These are phyloP conservation scores for Sylvietta virens DNA, from an alignment of 2,113 vertebrate genomes.

Conservation along the genomic window DNA sequence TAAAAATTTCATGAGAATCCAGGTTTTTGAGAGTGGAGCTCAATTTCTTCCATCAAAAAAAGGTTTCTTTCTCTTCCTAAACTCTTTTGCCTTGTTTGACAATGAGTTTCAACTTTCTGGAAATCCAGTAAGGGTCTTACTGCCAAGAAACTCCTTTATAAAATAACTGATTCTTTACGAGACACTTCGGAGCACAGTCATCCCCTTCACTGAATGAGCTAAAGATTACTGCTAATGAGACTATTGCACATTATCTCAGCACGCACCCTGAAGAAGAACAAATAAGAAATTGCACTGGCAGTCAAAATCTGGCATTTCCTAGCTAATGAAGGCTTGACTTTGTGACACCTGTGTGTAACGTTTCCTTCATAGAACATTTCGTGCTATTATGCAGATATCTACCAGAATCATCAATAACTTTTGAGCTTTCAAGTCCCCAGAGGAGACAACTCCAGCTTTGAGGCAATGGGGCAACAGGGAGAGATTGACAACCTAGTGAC, in stretches of 20 bases:
- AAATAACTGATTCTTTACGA: not conserved
- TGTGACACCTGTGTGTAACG: not conserved
- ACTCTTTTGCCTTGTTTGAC: not conserved
- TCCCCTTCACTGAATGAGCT: slow-evolving; percentile 8
- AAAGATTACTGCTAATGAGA: slow-evolving; percentile 26
- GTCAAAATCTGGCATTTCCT: not conserved
- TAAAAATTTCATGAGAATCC: not conserved
- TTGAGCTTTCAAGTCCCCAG: not conserved
- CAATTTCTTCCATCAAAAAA: not conserved
- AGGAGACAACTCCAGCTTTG: not conserved
- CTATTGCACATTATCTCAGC: not conserved
- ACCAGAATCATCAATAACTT: not conserved
- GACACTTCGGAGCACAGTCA: not conserved
- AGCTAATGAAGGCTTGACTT: not conserved
- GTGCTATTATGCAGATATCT: not conserved
- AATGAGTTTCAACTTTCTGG: not conserved
- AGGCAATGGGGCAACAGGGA: not conserved
- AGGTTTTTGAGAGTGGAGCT: not conserved
- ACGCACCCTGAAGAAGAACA: not conserved
- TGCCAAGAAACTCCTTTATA: slow-evolving; percentile 4
- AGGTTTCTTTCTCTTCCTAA: not conserved
- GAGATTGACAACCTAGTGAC: not conserved
- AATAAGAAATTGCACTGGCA: not conserved
- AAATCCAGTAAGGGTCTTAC: not conserved
- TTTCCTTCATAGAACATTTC: not conserved